Evolutionary conservation across 2,797 vertebrate genomes (phyloP).

Genomic region (Gadopsis bispinosus): DNA sequence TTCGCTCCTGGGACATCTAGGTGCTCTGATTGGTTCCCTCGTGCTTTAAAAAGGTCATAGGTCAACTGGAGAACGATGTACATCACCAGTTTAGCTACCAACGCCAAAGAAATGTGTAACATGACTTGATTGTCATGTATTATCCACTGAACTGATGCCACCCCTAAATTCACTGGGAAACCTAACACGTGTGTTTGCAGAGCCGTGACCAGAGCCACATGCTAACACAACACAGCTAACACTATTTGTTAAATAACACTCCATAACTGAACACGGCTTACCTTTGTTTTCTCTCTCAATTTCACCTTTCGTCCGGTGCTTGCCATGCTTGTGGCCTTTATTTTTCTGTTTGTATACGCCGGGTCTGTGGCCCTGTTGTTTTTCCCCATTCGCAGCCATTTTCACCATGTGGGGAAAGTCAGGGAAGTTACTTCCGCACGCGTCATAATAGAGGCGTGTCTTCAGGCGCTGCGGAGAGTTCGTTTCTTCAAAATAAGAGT

Average conservation of each 20-base stretch:
- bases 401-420: constrained; percentile 72
- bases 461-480: neutral
- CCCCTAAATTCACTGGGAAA: neutral
- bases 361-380: constrained; percentile 85
- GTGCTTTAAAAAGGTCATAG: constrained; percentile 8
- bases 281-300: constrained; percentile 88
- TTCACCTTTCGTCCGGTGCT: constrained; percentile 88
- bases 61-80: neutral
- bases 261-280: constrained; percentile 43
- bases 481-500: constrained; percentile 68
- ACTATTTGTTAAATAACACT: neutral
- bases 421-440: constrained; percentile 62
- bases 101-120: neutral
- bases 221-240: neutral
- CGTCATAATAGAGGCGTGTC: constrained; percentile 51
- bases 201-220: neutral
- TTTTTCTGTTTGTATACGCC: constrained; percentile 88
- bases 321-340: constrained; percentile 89
- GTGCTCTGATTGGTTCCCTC: neutral
- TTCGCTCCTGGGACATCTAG: neutral
- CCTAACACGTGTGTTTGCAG: constrained; percentile 72
- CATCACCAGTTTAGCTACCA: neutral
- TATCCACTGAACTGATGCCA: neutral
- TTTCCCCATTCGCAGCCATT: constrained; percentile 84
- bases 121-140: neutral